Base-by-base conservation (phyloP, 2,888 invertebrate genomes). In the Empis stercorea region DNA sequence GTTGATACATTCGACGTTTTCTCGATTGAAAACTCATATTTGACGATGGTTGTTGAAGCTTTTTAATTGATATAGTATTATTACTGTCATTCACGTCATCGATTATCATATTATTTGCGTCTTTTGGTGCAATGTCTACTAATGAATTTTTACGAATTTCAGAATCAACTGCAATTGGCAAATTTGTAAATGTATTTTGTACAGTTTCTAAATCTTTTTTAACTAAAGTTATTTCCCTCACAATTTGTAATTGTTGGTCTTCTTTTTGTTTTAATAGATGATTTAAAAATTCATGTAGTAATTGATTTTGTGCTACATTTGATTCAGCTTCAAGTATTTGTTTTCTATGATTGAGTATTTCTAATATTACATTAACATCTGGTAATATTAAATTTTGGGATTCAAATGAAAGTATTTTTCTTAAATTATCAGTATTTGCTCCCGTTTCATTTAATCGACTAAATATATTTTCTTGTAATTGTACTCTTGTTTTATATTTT, bases 211-310 rank as follows among this genome's bases (percentile, higher is more conserved):
- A 75, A 63, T 89, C 88, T 52, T 73, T 73, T 58, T 79, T 79
- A 45, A 92, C 84, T 11, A 88, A 71, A n/a, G 76, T 69, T 2
- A 89, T 78, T 67, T 92, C 88, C 48, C 71, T 68, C 7, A 71
- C 74, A 17, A 89, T 68, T 63, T 84, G 81, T 43, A 73, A 73
- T 51, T 79, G 71, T 52, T 77, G 78, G 53, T 81, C 78, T 56
- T 79, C 76, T 57, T 89, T 85, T 56, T 84, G 80, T 45, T 79
- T 75, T 45, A 82, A 70, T 52, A 93, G 73, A 61, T 87, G 84
- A 49, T 79, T 76, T 16, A 93, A 71, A 66, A 94, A 93, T 64
- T 91, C 88, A 61, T 84, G 78, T 37, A 92, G 68, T n/a, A 93
- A 71, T 52, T 83, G 75, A 60, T 86, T 85, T 64, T 91, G 87